Percentiles rank a stretch among this genome's conserved stretches.
These are phyloP conservation scores for Larimichthys crocea DNA, from an alignment of 2,113 vertebrate species.

Conservation along the genomic window DNA sequence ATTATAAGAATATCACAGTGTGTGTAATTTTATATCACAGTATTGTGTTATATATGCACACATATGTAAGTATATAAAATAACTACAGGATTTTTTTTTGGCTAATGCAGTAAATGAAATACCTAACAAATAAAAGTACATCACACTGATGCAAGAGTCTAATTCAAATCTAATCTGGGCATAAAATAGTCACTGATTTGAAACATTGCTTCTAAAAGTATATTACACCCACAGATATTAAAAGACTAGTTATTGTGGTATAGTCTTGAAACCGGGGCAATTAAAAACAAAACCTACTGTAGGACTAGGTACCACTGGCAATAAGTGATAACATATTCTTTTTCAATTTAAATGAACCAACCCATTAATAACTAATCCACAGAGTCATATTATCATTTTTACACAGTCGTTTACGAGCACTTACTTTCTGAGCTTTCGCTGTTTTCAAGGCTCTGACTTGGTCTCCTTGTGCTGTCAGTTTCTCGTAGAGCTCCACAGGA, in stretches of 20 bases:
- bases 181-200: not conserved
- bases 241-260: not conserved
- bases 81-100: not conserved
- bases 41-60: not conserved
- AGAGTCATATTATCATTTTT: not conserved
- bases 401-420: not conserved
- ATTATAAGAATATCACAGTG: not conserved
- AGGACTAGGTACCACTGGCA: not conserved
- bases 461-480: constrained; percentile 88
- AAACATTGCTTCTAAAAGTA: not conserved
- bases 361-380: not conserved
- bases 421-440: constrained; percentile 89
- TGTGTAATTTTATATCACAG: not conserved
- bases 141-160: not conserved
- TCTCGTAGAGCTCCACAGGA: constrained; percentile 87
- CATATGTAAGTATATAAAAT: not conserved
- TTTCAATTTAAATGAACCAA: not conserved
- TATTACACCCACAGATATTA: not conserved
- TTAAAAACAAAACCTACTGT: not conserved
- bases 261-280: not conserved
- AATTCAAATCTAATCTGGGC: not conserved
- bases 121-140: not conserved
- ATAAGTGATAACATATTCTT: not conserved
- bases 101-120: not conserved
- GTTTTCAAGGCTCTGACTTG: constrained; percentile 88